Conservation (phyloP, 2,888 invertebrate species). For the Pocota personata region DNA sequence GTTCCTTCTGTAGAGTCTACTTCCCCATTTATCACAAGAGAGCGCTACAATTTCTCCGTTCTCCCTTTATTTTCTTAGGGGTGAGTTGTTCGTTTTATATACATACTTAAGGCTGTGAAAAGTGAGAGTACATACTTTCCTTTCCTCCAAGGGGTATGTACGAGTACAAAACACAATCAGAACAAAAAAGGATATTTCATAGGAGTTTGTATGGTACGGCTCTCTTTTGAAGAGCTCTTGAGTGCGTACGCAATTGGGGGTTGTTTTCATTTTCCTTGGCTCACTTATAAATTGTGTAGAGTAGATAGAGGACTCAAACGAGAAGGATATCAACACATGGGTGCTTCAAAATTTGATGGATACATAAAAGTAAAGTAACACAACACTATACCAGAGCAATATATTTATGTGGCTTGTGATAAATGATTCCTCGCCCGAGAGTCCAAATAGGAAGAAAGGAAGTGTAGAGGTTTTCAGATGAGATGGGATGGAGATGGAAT, state of each 20-base stretch:
- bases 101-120: conserved; percentile 23
- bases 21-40: conserved; percentile 34
- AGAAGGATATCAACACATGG: conserved; percentile 72
- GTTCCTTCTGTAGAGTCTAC: neutral
- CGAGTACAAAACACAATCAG: neutral
- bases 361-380: conserved; percentile 58
- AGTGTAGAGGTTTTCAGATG: neutral
- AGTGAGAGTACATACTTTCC: conserved; percentile 66
- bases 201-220: neutral
- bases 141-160: conserved; percentile 7
- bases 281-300: neutral
- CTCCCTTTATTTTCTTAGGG: conserved; percentile 16
- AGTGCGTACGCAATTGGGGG: conserved; percentile 65
- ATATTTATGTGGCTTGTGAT: conserved; percentile 54
- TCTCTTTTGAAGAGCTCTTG: conserved; percentile 65
- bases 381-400: conserved; percentile 24
- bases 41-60: conserved; percentile 29
- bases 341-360: conserved; percentile 61
- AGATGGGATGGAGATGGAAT: conserved; percentile 3
- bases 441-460: neutral
- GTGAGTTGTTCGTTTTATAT: conserved; percentile 2
- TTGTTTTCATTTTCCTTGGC: conserved; percentile 22
- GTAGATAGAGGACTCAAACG: neutral
- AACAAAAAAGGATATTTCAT: conserved; percentile 46
- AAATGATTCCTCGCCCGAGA: conserved; percentile 46